Conservation (phyloP, 2,113 vertebrate species). For the Atrichornis clamosus region DNA sequence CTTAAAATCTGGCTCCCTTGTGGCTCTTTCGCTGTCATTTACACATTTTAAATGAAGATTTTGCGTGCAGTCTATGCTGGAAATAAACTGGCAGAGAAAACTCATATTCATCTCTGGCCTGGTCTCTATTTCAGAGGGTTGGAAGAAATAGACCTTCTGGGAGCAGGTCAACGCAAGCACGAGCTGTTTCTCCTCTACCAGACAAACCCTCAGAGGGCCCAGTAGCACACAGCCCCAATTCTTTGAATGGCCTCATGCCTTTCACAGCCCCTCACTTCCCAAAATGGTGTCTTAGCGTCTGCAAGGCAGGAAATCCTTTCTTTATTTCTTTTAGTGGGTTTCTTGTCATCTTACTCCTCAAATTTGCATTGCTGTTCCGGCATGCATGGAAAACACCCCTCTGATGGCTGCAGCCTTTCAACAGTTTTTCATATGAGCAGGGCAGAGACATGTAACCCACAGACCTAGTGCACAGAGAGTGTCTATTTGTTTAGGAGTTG, state of each 20-base stretch:
- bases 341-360: conserved; percentile 56
- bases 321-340: conserved; percentile 59
- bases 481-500: background rate
- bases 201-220: conserved; percentile 42
- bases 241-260: conserved; percentile 36
- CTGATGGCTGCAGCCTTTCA: conserved; percentile 60
- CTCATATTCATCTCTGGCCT: conserved; percentile 4
- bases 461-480: accelerated
- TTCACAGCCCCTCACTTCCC: conserved; percentile 28
- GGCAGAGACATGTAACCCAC: background rate
- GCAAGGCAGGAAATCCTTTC: conserved; percentile 54
- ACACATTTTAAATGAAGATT: conserved; percentile 61
- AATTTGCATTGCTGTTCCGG: background rate
- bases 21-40: conserved; percentile 47
- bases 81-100: conserved; percentile 52
- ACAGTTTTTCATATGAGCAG: conserved; percentile 29
- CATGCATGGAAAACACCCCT: background rate
- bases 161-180: conserved; percentile 1
- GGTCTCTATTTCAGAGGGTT: conserved; percentile 14
- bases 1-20: conserved; percentile 48
- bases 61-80: conserved; percentile 53
- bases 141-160: conserved; percentile 49
- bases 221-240: conserved; percentile 28
- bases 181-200: conserved; percentile 34
- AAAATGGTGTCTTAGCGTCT: conserved; percentile 1